A percentile compares a stretch with the other conserved stretches of the same genome.
phyloP scores from a whole-genome alignment of 2,888 invertebrate species.

The Drosophila koepferae region DNA sequence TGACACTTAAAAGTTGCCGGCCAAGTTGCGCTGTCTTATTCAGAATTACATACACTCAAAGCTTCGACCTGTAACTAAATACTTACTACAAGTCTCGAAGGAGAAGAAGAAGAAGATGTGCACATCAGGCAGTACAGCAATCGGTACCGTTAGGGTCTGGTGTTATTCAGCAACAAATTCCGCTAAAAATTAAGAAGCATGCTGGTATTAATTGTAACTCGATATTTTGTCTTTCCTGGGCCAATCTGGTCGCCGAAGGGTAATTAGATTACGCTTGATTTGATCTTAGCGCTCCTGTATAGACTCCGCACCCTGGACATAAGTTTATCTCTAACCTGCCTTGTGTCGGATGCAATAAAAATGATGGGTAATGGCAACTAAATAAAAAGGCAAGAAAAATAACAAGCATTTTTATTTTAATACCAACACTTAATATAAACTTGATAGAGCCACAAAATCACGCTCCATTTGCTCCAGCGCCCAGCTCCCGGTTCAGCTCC shows the following conservation, averaged over 20 bases:
- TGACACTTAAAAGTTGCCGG: neutral
- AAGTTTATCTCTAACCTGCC: conserved; percentile 22
- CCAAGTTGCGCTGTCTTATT: neutral
- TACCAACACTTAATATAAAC: conserved; percentile 81
- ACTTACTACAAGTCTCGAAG: conserved; percentile 18
- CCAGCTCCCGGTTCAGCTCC: conserved; percentile 32
- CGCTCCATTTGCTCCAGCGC: conserved; percentile 77
- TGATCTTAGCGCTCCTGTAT: conserved; percentile 59
- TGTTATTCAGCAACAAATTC: conserved; percentile 60
- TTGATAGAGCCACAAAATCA: conserved; percentile 81
- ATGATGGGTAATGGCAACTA: conserved; percentile 51
- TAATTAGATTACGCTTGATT: conserved; percentile 77
- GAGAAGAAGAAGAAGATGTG: conserved; percentile 1
- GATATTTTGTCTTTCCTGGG: conserved; percentile 75
- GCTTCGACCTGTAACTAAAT: conserved; percentile 33
- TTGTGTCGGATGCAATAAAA: conserved; percentile 58
- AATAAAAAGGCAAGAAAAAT: conserved; percentile 78
- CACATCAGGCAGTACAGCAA: conserved; percentile 9
- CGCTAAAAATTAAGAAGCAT: conserved; percentile 58
- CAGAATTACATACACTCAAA: neutral
- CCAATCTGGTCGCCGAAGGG: conserved; percentile 32
- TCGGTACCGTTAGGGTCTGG: conserved; percentile 65
- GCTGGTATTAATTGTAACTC: conserved; percentile 64
- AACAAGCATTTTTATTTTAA: conserved; percentile 82
- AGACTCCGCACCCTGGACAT: conserved; percentile 15